Conservation (phyloP, 2,797 vertebrate genomes). For the Phrynocephalus forsythii region DNA sequence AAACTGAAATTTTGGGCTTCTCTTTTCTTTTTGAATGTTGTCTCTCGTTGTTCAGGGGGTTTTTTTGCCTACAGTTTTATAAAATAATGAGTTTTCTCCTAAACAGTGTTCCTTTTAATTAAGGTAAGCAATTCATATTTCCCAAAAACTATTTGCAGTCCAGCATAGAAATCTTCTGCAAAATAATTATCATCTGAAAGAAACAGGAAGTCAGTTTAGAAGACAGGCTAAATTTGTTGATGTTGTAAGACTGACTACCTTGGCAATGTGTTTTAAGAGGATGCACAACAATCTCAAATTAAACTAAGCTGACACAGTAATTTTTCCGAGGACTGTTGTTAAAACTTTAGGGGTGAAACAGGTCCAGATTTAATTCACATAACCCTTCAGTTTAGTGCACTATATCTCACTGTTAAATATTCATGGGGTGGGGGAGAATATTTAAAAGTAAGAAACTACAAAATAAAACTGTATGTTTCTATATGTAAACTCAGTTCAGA, state of each 20-base stretch:
- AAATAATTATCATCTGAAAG: constrained; percentile 34
- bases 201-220: not conserved
- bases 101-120: not conserved
- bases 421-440: too few species aligned
- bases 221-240: not conserved
- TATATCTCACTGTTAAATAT: not conserved
- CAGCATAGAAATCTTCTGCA: not conserved
- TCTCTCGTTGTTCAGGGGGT: not conserved
- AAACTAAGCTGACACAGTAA: not conserved
- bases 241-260: not conserved
- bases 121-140: not conserved
- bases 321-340: not conserved
- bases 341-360: not conserved
- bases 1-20: not conserved
- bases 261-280: not conserved
- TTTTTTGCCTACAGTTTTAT: not conserved
- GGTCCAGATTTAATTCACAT: not conserved
- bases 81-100: not conserved
- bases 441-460: not conserved
- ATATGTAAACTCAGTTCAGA: not conserved
- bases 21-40: not conserved
- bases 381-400: too few species aligned
- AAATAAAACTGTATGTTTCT: not conserved
- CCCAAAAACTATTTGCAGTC: constrained; percentile 41
- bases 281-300: not conserved